phyloP scores from a whole-genome alignment of 2,113 vertebrate genomes.

The Pteropus alecto region DNA sequence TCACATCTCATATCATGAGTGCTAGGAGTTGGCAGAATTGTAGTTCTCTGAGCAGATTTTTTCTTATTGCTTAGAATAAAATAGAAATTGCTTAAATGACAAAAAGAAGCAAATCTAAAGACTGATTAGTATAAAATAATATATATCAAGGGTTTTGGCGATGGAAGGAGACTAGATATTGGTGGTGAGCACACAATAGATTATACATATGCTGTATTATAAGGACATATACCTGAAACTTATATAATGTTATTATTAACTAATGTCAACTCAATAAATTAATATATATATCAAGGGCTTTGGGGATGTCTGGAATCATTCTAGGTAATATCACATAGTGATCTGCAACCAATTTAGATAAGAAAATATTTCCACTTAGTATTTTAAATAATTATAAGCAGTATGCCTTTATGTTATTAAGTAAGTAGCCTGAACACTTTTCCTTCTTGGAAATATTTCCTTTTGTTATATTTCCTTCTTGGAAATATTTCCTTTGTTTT shows the following conservation, averaged over 20 bases:
- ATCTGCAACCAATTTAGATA: background rate
- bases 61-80: background rate
- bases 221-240: too few species aligned
- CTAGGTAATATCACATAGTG: background rate
- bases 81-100: background rate
- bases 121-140: background rate
- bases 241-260: too few species aligned
- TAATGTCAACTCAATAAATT: too few species aligned
- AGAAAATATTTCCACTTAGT: background rate
- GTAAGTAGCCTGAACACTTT: background rate
- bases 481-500: background rate
- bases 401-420: background rate
- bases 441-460: background rate
- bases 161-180: background rate
- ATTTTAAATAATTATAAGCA: background rate
- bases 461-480: slow-evolving; percentile 13
- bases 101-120: background rate
- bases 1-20: background rate
- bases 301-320: background rate
- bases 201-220: background rate
- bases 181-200: background rate
- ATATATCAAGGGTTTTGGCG: background rate
- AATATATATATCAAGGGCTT: too few species aligned
- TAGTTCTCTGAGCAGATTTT: background rate
- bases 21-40: background rate